These are phyloP conservation scores for Periophthalmus magnuspinnatus DNA, from an alignment of 2,797 vertebrate genomes.

Conservation along the genomic window DNA sequence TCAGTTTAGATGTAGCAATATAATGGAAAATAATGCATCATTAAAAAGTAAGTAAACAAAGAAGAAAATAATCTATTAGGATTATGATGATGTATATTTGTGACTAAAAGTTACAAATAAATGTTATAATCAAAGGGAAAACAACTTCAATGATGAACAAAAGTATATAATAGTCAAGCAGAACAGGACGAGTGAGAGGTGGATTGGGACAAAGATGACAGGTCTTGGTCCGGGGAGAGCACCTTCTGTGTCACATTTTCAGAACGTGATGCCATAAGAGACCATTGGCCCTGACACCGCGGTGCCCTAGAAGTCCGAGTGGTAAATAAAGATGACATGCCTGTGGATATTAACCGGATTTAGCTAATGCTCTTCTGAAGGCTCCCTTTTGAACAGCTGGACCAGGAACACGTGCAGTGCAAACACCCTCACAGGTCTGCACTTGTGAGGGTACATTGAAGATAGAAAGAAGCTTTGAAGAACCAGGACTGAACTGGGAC, in stretches of 20 bases:
- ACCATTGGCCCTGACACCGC: slow-evolving; percentile 68
- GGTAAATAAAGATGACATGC: slow-evolving; percentile 47
- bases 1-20: too few species aligned
- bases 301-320: slow-evolving; percentile 50
- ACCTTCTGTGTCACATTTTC: slow-evolving; percentile 62
- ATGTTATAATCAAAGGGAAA: too few species aligned
- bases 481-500: too few species aligned
- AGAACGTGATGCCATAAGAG: slow-evolving; percentile 67
- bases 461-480: neutral
- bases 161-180: too few species aligned
- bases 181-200: neutral
- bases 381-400: slow-evolving; percentile 6
- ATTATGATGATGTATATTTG: too few species aligned
- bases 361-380: slow-evolving; percentile 23
- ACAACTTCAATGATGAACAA: too few species aligned
- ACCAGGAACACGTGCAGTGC: neutral
- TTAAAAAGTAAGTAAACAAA: too few species aligned
- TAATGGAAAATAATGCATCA: too few species aligned
- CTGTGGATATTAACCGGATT: slow-evolving; percentile 29
- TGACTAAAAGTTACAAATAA: too few species aligned
- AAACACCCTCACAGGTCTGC: too few species aligned
- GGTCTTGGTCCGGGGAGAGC: slow-evolving; percentile 62
- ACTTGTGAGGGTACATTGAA: slow-evolving; percentile 20
- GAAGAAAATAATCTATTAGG: too few species aligned
- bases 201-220: slow-evolving; percentile 62